Evolutionary conservation across 1,140 invertebrate genomes (phyloP), one percentile per base, ranked within the genome.

Genomic region (Drosophila repletoides): DNA sequence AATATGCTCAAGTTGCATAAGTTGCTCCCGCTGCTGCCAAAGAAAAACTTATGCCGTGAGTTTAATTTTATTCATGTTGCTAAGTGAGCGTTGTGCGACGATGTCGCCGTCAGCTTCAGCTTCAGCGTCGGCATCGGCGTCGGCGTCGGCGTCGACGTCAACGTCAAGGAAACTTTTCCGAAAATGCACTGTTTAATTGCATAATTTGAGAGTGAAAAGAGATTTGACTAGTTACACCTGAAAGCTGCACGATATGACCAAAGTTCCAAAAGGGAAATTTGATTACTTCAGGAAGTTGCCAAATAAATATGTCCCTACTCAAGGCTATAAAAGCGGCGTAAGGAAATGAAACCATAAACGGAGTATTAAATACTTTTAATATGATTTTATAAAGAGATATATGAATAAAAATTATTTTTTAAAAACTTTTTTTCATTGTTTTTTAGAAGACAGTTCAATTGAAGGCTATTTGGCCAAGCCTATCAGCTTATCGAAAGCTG

Each of bases 21-120:
- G 79, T 84, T 84, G 34, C 38, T 17, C 55, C 60, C 28, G 26
- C 6, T 60, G 48, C 26, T 26, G 21, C 19, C 17, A 74, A 79
- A 73, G 68, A 63, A 77, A 74, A 83, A 79, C 64, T 84, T 86
- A 45, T 28, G 64, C 79, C 52, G 70, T 74, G 70, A 84, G 79
- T 84, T 86, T 79, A 86, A 84, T 84, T 86, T 84, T 84, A 86
- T 84, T 84, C 80, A 79, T 75, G 80, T 73, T 72, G 61, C 79
- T 79, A 84, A 86, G 79, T 79, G 79, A 84, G 76, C 79, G 76
- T 74, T 80, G 76, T 80, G 74, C 63, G 70, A 67, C 56, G 70
- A 40, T 46, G 29, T 43, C 48, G 17, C 1, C 33, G 34, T 14
- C 19, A 41, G 31, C 43, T 22, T 5, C 3, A 28, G 15, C 28